Evolutionary conservation across 92 coral and sea anemone genomes (phyloP), one percentile per base, ranked within the genome.

Genomic region (Palythoa grandis): DNA sequence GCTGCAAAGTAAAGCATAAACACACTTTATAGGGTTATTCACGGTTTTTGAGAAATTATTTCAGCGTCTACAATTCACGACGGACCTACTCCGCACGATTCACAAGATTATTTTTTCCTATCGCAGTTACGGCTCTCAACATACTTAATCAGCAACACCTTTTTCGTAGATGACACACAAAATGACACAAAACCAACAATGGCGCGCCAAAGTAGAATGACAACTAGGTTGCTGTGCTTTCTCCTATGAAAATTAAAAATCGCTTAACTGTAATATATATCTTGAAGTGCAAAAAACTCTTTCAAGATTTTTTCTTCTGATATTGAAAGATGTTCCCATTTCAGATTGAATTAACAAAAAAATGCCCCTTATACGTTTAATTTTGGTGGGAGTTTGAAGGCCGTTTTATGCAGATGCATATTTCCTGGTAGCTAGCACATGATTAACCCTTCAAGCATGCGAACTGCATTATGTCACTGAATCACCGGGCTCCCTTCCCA

Each of bases 121-220:
- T 29, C 35, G 1, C 35, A 29, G 35, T 29, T 29, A 29, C 35
- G 35, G 35, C 1, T 29, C 35, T 29, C 35, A 29, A 29, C 35
- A 29, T 29, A 29, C 35, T 29, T 29, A 29, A 29, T n/a, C n/a
- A n/a, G n/a, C n/a, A n/a, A n/a, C n/a, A n/a, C n/a, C n/a, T n/a
- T n/a, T n/a, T n/a, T n/a, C n/a, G 61, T 61, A 61, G 68, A 61
- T 61, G 68, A 61, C 68, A 61, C 68, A 61, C 25, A 61, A 61
- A 61, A 61, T 61, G 68, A 61, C 68, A 61, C 68, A 61, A 61
- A 61, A 61, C 68, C 68, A 19, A 2, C 68, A 61, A 19, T 61
- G 68, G 23, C 68, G 23, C 23, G 9, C 68, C 61, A 54, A 54
- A 61, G 68, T 61, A 61, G 68, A 61, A 61, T 61, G 68, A 61